Evolutionary conservation across 2,888 invertebrate genomes (phyloP).

Genomic region (Tipula confusa): DNA sequence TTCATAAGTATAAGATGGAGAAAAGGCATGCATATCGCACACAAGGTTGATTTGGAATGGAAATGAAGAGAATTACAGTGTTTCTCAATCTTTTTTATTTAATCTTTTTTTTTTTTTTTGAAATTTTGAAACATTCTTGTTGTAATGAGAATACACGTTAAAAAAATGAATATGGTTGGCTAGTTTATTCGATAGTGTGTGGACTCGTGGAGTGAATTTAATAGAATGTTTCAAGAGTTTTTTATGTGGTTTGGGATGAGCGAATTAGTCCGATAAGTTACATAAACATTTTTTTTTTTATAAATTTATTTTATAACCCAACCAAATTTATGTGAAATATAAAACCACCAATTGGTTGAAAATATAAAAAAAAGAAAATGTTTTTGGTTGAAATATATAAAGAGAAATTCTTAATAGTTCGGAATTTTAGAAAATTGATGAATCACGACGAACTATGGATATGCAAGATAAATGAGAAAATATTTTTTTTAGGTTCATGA

Average conservation of each 20-base stretch:
- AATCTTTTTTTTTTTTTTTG: conserved; percentile 14
- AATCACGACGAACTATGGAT: not conserved
- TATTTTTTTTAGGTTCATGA: conserved; percentile 43
- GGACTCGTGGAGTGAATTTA: conserved; percentile 13
- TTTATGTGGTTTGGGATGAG: conserved; percentile 28
- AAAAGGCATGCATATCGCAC: conserved; percentile 28
- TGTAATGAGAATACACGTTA: conserved; percentile 28
- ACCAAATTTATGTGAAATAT: not conserved
- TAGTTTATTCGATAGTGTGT: conserved; percentile 28
- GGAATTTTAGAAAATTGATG: conserved; percentile 26
- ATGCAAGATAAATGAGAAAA: not conserved
- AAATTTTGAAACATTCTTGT: not conserved
- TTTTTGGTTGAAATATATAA: not conserved
- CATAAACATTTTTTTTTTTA: not conserved
- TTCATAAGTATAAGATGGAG: conserved; percentile 32
- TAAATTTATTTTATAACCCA: conserved; percentile 8
- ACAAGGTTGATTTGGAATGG: conserved; percentile 31
- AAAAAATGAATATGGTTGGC: conserved; percentile 26
- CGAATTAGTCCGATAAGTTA: not conserved
- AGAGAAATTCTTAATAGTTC: conserved; percentile 20
- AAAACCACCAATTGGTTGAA: not conserved
- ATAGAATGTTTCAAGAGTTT: conserved; percentile 28
- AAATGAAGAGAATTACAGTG: conserved; percentile 27
- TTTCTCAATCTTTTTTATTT: conserved; percentile 30
- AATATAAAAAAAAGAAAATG: not conserved